A percentile compares a stretch with the other conserved stretches of the same genome.
phyloP scores from a whole-genome alignment of 1,140 invertebrate species.

The Mylabris phalerata region DNA sequence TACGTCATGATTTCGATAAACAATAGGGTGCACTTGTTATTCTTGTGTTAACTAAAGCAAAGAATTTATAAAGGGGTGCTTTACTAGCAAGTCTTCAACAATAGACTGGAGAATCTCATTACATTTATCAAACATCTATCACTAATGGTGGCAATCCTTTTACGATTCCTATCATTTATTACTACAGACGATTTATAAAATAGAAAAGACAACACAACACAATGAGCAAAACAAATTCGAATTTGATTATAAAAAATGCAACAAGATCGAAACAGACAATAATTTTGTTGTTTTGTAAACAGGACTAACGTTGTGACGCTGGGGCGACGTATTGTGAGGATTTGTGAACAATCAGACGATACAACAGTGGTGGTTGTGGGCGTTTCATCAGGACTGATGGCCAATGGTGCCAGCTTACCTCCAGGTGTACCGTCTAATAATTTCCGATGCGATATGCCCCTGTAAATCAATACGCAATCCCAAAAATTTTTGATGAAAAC shows the following conservation, averaged over 20 bases:
- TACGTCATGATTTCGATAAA: no score
- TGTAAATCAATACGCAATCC: slow-evolving; percentile 42
- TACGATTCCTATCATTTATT: no score
- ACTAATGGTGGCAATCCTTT: no score
- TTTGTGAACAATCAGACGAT: slow-evolving; percentile 24
- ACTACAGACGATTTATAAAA: no score
- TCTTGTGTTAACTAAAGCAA: no score
- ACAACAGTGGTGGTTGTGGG: slow-evolving; percentile 14
- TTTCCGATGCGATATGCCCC: slow-evolving; percentile 46
- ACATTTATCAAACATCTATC: no score
- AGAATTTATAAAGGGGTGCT: no score
- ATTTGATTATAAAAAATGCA: neutral
- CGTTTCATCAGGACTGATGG: slow-evolving; percentile 44
- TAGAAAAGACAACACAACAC: neutral
- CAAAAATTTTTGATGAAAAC: neutral
- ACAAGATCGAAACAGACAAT: neutral
- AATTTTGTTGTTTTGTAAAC: neutral
- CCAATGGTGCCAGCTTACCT: slow-evolving; percentile 49
- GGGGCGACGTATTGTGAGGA: slow-evolving; percentile 31
- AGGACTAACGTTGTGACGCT: slow-evolving; percentile 41
- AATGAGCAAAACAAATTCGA: neutral
- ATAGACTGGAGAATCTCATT: no score
- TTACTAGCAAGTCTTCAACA: no score
- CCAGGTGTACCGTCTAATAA: slow-evolving; percentile 46
- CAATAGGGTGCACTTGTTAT: no score